These are phyloP conservation scores for Triops cancriformis DNA, from an alignment of 1,140 invertebrate species.

Conservation along the genomic window DNA sequence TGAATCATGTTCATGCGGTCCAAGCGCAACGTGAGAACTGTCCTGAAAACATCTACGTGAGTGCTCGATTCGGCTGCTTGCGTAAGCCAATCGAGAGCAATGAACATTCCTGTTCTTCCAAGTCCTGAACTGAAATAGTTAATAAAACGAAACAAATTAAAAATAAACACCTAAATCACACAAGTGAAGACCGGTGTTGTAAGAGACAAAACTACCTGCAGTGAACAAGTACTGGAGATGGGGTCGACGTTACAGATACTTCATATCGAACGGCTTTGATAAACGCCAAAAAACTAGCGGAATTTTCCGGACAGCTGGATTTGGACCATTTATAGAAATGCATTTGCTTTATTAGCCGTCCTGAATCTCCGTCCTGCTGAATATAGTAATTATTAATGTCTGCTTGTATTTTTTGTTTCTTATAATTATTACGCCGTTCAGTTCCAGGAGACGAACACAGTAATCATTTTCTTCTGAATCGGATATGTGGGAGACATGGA, in stretches of 20 bases:
- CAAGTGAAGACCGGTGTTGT: too few relatives aligned
- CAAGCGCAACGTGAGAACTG: constrained; percentile 38
- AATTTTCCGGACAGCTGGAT: not conserved
- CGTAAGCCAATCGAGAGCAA: constrained; percentile 37
- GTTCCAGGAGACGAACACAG: not conserved
- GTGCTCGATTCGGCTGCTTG: constrained; percentile 35
- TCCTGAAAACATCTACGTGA: constrained; percentile 39
- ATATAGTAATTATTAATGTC: not conserved
- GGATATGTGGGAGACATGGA: not conserved
- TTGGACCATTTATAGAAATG: not conserved
- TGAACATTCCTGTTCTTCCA: constrained; percentile 38
- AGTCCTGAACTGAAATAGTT: constrained; percentile 42
- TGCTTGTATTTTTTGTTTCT: not conserved
- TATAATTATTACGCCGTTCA: not conserved
- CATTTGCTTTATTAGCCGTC: not conserved
- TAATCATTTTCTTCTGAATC: not conserved
- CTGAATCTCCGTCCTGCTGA: not conserved
- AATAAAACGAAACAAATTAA: too few relatives aligned
- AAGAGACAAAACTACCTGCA: too few relatives aligned
- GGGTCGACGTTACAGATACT: too few relatives aligned
- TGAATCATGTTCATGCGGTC: constrained; percentile 46
- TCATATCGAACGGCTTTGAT: not conserved
- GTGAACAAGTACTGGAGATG: constrained; percentile 11
- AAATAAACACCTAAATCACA: too few relatives aligned
- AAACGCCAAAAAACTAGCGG: not conserved